phyloP scores from a whole-genome alignment of 2,797 vertebrate genomes.

The Phylloscopus collybita region DNA sequence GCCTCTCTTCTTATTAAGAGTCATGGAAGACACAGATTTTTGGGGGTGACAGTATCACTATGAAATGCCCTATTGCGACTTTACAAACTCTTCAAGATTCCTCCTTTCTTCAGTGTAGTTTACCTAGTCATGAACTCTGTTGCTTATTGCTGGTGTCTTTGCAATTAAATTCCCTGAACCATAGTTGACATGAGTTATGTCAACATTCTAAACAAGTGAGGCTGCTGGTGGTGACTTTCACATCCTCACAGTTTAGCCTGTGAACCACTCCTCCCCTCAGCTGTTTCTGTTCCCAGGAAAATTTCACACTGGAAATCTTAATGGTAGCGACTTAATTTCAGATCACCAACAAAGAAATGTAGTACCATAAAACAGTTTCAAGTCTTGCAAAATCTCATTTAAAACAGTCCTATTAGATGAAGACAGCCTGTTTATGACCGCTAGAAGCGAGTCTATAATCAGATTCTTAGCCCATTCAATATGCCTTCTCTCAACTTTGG shows the following conservation, averaged over 20 bases:
- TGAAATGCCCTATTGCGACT: not conserved
- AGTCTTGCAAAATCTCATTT: not conserved
- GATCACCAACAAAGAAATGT: not conserved
- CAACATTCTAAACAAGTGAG: not conserved
- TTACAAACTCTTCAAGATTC: not conserved
- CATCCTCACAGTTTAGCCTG: not conserved
- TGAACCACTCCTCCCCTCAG: accelerated
- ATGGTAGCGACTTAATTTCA: not conserved
- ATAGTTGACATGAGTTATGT: not conserved
- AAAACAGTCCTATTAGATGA: not conserved
- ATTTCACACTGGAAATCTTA: not conserved
- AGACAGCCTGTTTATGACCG: not conserved
- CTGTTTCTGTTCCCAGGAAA: not conserved
- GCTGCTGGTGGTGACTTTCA: not conserved
- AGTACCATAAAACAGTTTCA: not conserved
- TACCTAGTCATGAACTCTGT: accelerated
- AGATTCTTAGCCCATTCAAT: not conserved
- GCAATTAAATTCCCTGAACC: not conserved
- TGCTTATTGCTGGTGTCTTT: not conserved
- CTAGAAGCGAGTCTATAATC: not conserved
- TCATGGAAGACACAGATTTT: not conserved
- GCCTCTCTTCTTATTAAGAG: not conserved
- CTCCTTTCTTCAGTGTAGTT: not conserved
- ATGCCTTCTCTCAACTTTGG: not conserved
- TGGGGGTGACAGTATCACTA: accelerated